Conservation (phyloP, 2,888 invertebrate species). For the Torymus aiolomorphi region DNA sequence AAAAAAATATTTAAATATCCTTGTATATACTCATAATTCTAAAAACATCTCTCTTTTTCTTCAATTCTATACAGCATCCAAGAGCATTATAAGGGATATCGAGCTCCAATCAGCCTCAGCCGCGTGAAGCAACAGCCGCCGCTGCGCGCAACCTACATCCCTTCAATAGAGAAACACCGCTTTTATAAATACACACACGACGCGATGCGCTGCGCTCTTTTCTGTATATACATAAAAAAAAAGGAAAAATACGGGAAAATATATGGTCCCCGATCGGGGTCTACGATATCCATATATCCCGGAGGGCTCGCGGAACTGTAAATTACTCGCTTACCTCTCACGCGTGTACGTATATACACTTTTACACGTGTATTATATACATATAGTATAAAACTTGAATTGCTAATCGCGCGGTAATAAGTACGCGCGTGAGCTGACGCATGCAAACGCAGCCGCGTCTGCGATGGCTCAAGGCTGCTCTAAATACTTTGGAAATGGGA, state of each 20-base stretch:
- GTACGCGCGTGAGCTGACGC: slow-evolving; percentile 6
- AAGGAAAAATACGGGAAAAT: slow-evolving; percentile 21
- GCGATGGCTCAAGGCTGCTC: slow-evolving; percentile 42
- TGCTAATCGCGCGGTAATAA: slow-evolving; percentile 43
- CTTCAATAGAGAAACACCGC: no score
- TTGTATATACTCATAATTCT: no score
- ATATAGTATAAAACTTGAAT: slow-evolving; percentile 13
- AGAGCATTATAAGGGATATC: no score
- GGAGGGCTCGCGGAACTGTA: slow-evolving; percentile 17
- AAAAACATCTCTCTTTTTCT: no score
- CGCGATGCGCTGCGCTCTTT: background rate
- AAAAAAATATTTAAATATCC: no score
- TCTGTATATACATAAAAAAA: background rate
- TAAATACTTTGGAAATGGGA: slow-evolving; percentile 25
- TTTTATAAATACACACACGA: no score
- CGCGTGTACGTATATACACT: no score
- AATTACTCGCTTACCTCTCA: slow-evolving; percentile 23
- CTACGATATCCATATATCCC: background rate
- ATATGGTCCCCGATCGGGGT: slow-evolving; percentile 36
- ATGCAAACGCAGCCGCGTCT: background rate
- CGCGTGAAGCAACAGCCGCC: no score
- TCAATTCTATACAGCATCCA: no score
- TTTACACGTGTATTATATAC: background rate
- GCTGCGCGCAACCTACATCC: no score
- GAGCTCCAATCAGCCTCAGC: no score